Percentiles rank a stretch among this genome's conserved stretches.
phyloP scores from a whole-genome alignment of 2,113 vertebrate species.

The Fulica atra region DNA sequence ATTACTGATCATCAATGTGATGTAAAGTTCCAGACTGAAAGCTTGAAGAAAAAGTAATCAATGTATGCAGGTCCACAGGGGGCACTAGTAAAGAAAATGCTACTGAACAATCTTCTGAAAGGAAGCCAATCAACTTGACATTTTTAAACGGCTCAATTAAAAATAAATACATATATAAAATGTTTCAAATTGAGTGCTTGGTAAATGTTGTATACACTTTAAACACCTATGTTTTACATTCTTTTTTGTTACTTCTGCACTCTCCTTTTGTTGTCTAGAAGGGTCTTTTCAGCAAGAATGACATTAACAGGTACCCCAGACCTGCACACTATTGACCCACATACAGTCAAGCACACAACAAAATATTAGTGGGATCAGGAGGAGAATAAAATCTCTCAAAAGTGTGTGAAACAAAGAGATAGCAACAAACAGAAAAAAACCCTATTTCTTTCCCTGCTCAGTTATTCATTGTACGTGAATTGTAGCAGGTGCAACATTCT shows the following conservation, averaged over 20 bases:
- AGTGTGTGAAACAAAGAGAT: neutral
- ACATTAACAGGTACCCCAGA: neutral
- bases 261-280: neutral
- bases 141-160: neutral
- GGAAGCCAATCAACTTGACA: neutral
- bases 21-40: neutral
- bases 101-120: neutral
- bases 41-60: slow-evolving; percentile 1
- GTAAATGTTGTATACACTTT: neutral
- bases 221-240: neutral
- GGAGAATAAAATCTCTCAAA: neutral
- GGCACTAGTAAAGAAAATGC: slow-evolving; percentile 6
- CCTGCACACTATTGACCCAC: neutral
- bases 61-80: neutral
- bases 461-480: neutral
- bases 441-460: neutral
- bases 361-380: neutral
- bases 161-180: neutral
- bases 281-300: neutral
- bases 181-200: neutral
- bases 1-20: neutral
- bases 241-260: neutral
- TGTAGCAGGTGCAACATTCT: neutral
- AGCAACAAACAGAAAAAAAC: neutral
- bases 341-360: neutral